phyloP scores from a whole-genome alignment of 2,797 vertebrate genomes.

The Eulemur albifrons region DNA sequence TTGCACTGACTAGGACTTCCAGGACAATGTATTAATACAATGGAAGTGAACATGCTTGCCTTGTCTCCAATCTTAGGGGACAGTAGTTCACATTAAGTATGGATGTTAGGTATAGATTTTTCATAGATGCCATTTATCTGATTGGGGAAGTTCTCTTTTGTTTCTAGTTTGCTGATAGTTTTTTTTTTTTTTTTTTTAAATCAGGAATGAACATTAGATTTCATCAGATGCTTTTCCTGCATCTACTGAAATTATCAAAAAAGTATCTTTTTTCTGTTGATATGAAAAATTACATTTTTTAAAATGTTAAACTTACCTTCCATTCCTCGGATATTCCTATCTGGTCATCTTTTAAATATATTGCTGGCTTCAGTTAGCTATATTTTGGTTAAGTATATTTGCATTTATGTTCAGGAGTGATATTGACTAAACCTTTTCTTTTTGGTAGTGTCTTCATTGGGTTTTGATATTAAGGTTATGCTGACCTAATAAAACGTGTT shows the following conservation, averaged over 20 bases:
- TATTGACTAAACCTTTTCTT: background rate
- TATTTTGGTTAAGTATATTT: background rate
- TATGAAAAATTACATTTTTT: background rate
- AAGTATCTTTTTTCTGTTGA: background rate
- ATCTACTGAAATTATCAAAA: background rate
- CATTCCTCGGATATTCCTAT: background rate
- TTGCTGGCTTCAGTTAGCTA: background rate
- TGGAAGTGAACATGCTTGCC: background rate
- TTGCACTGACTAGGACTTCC: background rate
- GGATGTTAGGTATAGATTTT: background rate
- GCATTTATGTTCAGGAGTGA: background rate
- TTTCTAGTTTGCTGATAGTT: background rate
- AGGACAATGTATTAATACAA: background rate
- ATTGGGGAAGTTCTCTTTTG: background rate
- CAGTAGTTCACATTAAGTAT: background rate
- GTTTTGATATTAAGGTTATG: background rate
- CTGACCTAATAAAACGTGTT: background rate
- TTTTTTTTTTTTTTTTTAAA: background rate
- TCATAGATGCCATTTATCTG: background rate
- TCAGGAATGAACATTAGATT: background rate
- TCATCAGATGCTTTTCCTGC: background rate
- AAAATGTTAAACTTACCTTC: background rate
- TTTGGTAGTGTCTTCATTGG: background rate
- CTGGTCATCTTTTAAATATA: background rate
- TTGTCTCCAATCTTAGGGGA: background rate